phyloP scores from a whole-genome alignment of 2,888 invertebrate species.

The Lucinisca nassula region DNA sequence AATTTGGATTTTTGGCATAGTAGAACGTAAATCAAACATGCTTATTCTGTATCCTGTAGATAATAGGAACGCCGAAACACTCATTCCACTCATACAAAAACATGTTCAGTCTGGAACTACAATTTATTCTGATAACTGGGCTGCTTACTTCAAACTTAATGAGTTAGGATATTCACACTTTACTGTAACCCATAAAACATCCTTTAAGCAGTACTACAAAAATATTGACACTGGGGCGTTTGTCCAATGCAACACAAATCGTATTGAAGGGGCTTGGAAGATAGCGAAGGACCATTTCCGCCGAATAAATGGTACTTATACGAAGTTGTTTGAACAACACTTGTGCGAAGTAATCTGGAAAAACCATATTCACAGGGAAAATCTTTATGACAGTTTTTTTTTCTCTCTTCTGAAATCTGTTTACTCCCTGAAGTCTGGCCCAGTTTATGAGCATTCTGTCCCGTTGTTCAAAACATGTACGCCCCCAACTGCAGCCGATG shows the following conservation, averaged over 20 bases:
- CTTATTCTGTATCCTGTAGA: no score
- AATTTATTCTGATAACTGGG: slow-evolving; percentile 33
- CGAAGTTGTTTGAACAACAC: slow-evolving; percentile 22
- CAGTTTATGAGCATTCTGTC: not conserved
- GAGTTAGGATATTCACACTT: slow-evolving; percentile 25
- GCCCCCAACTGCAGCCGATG: not conserved
- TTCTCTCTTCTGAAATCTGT: not conserved
- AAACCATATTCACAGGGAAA: not conserved
- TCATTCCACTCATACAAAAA: no score
- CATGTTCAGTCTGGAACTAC: slow-evolving; percentile 7
- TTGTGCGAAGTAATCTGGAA: slow-evolving; percentile 24
- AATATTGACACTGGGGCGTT: slow-evolving; percentile 19
- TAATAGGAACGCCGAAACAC: no score
- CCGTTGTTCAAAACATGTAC: slow-evolving; percentile 8
- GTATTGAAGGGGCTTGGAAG: slow-evolving; percentile 51
- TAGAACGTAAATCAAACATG: no score
- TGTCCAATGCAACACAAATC: slow-evolving; percentile 27
- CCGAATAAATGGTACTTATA: slow-evolving; percentile 11
- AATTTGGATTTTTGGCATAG: no score
- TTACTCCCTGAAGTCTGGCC: not conserved
- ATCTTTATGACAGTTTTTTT: not conserved
- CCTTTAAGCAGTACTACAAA: slow-evolving; percentile 11
- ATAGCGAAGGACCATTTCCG: slow-evolving; percentile 47
- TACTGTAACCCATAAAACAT: slow-evolving; percentile 3
- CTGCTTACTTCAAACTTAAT: slow-evolving; percentile 29